These are phyloP conservation scores for Strix uralensis DNA, from an alignment of 2,113 vertebrate genomes.

Conservation along the genomic window DNA sequence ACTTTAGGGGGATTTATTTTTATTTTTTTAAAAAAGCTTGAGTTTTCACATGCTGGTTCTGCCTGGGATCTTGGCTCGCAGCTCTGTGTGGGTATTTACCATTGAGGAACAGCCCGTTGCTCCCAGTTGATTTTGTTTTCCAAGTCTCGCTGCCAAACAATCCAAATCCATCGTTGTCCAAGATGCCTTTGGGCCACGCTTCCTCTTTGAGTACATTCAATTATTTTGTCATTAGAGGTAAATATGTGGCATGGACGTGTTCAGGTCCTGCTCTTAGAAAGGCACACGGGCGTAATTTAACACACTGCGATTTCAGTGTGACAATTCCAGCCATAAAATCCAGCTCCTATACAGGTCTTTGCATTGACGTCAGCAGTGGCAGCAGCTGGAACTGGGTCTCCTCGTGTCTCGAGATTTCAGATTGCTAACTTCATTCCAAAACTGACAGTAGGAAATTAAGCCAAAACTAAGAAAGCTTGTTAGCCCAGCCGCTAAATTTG, in stretches of 20 bases:
- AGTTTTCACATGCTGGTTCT: slow-evolving; percentile 14
- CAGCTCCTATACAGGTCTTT: slow-evolving; percentile 8
- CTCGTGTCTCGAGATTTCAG: neutral
- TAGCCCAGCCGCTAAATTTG: rapidly evolving
- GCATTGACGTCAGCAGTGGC: slow-evolving; percentile 37
- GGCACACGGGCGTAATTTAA: slow-evolving; percentile 31
- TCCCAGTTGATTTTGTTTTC: slow-evolving; percentile 22
- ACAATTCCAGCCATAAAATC: slow-evolving; percentile 51
- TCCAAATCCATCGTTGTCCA: neutral
- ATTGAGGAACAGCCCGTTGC: neutral
- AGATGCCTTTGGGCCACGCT: neutral
- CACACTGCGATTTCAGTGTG: slow-evolving; percentile 22
- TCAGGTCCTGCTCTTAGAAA: neutral
- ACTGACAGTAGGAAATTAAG: neutral
- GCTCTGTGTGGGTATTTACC: neutral
- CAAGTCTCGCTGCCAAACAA: neutral
- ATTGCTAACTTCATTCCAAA: slow-evolving; percentile 10
- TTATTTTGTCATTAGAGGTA: slow-evolving; percentile 27
- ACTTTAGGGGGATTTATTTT: neutral
- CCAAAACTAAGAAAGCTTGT: neutral
- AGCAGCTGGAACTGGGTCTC: slow-evolving; percentile 47
- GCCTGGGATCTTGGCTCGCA: neutral
- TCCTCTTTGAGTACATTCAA: neutral
- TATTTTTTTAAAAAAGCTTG: neutral
- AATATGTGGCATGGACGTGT: neutral